These are phyloP conservation scores for Nesogale talazaci DNA, from an alignment of 2,113 vertebrate genomes.

Conservation along the genomic window DNA sequence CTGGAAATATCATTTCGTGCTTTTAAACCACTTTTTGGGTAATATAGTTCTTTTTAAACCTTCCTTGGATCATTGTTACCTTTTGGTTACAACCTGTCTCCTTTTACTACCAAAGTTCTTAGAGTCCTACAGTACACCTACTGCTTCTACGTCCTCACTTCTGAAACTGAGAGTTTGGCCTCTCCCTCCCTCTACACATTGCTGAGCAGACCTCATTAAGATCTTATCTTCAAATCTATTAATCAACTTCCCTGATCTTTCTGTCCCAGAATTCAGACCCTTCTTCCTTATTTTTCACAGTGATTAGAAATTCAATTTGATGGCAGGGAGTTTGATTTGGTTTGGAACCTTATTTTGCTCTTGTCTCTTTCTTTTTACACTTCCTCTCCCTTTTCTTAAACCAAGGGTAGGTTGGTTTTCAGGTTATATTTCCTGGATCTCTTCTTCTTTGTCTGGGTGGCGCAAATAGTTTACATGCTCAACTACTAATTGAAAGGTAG, in stretches of 20 bases:
- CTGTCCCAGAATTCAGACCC: background rate
- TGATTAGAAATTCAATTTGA: too few relatives aligned
- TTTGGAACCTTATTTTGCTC: background rate
- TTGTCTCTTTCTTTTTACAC: background rate
- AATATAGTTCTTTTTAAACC: conserved; percentile 70
- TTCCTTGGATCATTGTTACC: conserved; percentile 18
- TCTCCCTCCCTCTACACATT: background rate
- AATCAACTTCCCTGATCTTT: background rate
- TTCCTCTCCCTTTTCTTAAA: background rate
- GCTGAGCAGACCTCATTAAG: background rate
- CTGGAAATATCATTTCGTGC: conserved; percentile 81
- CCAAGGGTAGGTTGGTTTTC: background rate
- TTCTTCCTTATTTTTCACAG: background rate
- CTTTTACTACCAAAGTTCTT: conserved; percentile 9
- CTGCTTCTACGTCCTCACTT: background rate
- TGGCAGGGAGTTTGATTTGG: too few relatives aligned
- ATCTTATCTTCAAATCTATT: background rate
- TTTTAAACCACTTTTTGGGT: conserved; percentile 77
- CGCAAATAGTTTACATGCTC: background rate
- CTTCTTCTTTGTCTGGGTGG: background rate
- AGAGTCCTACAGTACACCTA: background rate
- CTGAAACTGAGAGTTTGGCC: background rate
- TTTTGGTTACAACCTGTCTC: conserved; percentile 17
- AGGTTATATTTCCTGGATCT: background rate
- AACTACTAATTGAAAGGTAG: background rate